Percentiles rank a stretch among this genome's conserved stretches.
phyloP scores from a whole-genome alignment of 2,797 vertebrate species.

The Enteromius anoplus region DNA sequence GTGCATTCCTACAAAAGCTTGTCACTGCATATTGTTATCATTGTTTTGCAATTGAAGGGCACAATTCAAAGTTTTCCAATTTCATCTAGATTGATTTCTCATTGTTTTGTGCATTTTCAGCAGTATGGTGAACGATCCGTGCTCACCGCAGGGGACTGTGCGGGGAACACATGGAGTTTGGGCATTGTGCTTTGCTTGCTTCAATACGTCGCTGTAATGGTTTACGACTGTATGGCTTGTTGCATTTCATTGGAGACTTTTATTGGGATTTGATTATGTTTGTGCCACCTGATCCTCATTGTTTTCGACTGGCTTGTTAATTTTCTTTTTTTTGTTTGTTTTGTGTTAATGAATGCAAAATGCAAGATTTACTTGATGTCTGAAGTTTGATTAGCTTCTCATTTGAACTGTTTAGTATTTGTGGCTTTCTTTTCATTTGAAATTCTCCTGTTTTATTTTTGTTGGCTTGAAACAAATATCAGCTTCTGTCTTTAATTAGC shows the following conservation, averaged over 20 bases:
- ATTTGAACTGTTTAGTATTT: slow-evolving; percentile 31
- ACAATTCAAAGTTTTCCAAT: slow-evolving; percentile 39
- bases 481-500: slow-evolving; percentile 32
- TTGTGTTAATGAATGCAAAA: slow-evolving; percentile 31
- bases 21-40: slow-evolving; percentile 71
- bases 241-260: slow-evolving; percentile 42
- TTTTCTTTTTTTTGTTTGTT: slow-evolving; percentile 12
- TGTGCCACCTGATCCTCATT: slow-evolving; percentile 18
- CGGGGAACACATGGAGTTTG: slow-evolving; percentile 45
- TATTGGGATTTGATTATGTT: not conserved
- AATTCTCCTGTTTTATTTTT: slow-evolving; percentile 27
- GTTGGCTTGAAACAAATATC: slow-evolving; percentile 24
- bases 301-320: slow-evolving; percentile 3
- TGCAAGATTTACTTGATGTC: slow-evolving; percentile 25
- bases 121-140: slow-evolving; percentile 38
- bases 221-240: slow-evolving; percentile 50
- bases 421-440: slow-evolving; percentile 16
- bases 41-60: slow-evolving; percentile 47
- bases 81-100: slow-evolving; percentile 41
- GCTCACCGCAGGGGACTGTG: not conserved
- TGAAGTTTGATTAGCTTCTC: slow-evolving; percentile 32
- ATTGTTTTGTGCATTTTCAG: slow-evolving; percentile 46
- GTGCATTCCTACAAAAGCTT: slow-evolving; percentile 62
- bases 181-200: slow-evolving; percentile 59
- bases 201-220: slow-evolving; percentile 48